phyloP scores from a whole-genome alignment of 2,797 vertebrate species.

The Podargus strigoides region DNA sequence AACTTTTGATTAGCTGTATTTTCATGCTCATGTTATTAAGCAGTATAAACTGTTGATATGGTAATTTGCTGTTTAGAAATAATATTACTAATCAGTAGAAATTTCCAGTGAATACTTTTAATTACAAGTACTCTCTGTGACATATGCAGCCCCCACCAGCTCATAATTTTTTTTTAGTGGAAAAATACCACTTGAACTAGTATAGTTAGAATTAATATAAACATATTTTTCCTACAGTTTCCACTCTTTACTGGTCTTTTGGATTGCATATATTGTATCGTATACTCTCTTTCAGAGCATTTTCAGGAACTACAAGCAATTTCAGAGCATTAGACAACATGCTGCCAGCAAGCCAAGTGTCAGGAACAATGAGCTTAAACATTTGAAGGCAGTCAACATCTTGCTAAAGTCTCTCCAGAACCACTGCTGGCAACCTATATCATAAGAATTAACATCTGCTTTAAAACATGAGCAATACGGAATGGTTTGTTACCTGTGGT shows the following conservation, averaged over 20 bases:
- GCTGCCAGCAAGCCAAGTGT: background rate
- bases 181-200: background rate
- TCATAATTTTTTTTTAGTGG: background rate
- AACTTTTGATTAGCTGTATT: background rate
- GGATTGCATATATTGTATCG: background rate
- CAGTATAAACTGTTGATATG: background rate
- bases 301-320: background rate
- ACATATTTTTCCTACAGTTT: background rate
- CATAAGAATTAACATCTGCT: background rate
- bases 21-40: background rate
- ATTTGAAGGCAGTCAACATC: background rate
- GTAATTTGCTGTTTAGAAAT: background rate
- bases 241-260: background rate
- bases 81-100: background rate
- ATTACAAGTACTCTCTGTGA: background rate
- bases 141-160: fast-evolving
- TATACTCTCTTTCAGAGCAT: background rate
- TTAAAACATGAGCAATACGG: background rate
- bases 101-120: background rate
- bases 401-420: background rate
- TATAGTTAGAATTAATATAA: background rate
- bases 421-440: background rate
- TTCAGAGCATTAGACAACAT: background rate
- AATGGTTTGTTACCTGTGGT: background rate
- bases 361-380: background rate